Evolutionary conservation across 2,888 invertebrate genomes (phyloP).

Genomic region (Chrysolina americana): DNA sequence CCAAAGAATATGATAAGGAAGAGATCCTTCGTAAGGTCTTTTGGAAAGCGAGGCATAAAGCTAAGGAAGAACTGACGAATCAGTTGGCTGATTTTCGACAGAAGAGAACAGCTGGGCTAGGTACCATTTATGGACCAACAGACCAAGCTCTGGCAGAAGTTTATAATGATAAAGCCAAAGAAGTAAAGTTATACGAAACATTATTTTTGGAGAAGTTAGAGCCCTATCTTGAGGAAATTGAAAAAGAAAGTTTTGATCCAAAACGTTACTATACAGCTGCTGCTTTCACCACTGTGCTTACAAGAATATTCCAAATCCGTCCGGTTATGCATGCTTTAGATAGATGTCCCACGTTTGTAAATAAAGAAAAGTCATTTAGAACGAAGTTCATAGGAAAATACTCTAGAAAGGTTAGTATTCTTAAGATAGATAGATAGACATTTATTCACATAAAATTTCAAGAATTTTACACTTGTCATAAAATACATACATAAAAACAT

Average conservation of each 20-base stretch:
- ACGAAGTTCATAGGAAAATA: constrained; percentile 76
- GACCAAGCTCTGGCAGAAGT: constrained; percentile 86
- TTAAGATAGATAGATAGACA: no score
- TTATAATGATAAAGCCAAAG: constrained; percentile 81
- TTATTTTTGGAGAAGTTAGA: constrained; percentile 82
- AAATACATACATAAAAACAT: no score
- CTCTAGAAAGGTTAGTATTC: constrained; percentile 56
- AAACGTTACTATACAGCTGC: constrained; percentile 81
- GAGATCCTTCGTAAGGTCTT: constrained; percentile 91
- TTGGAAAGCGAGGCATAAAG: constrained; percentile 87
- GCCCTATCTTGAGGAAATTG: constrained; percentile 77
- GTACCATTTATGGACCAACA: constrained; percentile 89
- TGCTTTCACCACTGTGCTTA: constrained; percentile 85
- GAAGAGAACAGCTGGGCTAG: constrained; percentile 91
- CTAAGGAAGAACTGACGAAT: constrained; percentile 85
- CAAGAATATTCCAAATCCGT: constrained; percentile 82
- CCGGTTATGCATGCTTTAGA: constrained; percentile 77
- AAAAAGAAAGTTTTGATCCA: constrained; percentile 75
- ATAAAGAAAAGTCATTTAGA: constrained; percentile 85
- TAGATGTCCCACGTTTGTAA: constrained; percentile 86
- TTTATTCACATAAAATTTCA: no score
- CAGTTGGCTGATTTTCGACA: constrained; percentile 86
- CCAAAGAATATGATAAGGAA: constrained; percentile 89
- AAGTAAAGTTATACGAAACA: constrained; percentile 80
- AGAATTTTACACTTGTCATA: no score